Evolutionary conservation across 2,797 vertebrate species (phyloP).

Genomic region (Setipinna tenuifilis): DNA sequence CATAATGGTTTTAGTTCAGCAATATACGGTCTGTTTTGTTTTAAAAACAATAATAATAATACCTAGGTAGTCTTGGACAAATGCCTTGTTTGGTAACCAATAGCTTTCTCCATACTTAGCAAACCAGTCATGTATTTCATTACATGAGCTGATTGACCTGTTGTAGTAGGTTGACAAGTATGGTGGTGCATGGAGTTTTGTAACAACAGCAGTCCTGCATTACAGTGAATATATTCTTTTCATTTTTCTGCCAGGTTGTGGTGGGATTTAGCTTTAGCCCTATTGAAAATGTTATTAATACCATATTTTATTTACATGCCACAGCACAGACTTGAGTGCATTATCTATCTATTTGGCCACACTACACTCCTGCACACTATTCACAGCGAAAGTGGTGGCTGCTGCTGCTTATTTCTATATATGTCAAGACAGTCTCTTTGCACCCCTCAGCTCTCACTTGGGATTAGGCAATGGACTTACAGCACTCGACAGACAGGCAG

Average conservation of each 20-base stretch:
- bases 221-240: background rate
- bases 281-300: constrained; percentile 8
- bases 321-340: background rate
- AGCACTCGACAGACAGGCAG: background rate
- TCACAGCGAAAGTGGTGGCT: background rate
- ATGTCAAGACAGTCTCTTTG: background rate
- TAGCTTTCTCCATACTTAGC: background rate
- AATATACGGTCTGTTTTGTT: too few species aligned
- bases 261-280: background rate
- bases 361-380: background rate
- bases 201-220: background rate
- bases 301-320: background rate
- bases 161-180: background rate
- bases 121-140: background rate
- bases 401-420: background rate
- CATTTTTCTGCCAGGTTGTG: background rate
- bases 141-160: background rate
- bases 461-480: background rate
- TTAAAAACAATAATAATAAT: background rate
- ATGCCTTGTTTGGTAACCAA: background rate
- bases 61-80: background rate
- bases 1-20: too few species aligned
- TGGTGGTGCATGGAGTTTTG: background rate
- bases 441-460: background rate
- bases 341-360: background rate